These are phyloP conservation scores for Dorcus parallelipipedus DNA, from an alignment of 2,888 invertebrate species.

Conservation along the genomic window DNA sequence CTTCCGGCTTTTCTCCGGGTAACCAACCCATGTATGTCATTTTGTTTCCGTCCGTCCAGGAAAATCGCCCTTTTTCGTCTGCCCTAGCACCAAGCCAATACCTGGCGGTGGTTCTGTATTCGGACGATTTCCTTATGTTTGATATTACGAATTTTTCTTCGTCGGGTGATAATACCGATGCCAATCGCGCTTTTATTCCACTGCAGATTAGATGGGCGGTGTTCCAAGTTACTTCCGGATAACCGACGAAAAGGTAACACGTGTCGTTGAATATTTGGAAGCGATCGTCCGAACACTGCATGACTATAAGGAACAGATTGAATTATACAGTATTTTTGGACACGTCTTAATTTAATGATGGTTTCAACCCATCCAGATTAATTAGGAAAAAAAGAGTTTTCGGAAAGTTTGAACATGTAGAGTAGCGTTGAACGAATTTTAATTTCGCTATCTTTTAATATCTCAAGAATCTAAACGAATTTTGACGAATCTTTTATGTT, in stretches of 20 bases:
- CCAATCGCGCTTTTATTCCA: slow-evolving; percentile 67
- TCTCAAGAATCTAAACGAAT: no score
- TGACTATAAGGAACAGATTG: slow-evolving; percentile 46
- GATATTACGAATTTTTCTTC: slow-evolving; percentile 69
- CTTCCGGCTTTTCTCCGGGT: slow-evolving; percentile 51
- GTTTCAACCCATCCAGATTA: no score
- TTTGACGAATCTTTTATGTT: no score
- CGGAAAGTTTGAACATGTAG: no score
- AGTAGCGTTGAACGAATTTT: no score
- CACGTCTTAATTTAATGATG: no score
- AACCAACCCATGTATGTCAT: slow-evolving; percentile 62
- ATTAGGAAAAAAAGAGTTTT: no score
- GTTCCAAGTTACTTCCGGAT: slow-evolving; percentile 73
- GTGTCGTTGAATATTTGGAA: slow-evolving; percentile 66
- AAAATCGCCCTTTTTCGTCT: slow-evolving; percentile 49
- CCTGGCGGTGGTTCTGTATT: slow-evolving; percentile 68
- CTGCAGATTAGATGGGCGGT: slow-evolving; percentile 68
- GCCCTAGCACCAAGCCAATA: slow-evolving; percentile 71
- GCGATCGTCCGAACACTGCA: slow-evolving; percentile 69
- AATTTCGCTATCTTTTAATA: no score
- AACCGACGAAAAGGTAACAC: slow-evolving; percentile 74
- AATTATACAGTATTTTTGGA: no score
- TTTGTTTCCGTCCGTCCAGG: slow-evolving; percentile 62
- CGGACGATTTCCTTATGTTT: slow-evolving; percentile 65
- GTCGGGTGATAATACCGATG: slow-evolving; percentile 65